A percentile compares a stretch with the other conserved stretches of the same genome.
Conservation (phyloP, 2,797 vertebrate genomes). For the Anomalospiza imberbis region DNA sequence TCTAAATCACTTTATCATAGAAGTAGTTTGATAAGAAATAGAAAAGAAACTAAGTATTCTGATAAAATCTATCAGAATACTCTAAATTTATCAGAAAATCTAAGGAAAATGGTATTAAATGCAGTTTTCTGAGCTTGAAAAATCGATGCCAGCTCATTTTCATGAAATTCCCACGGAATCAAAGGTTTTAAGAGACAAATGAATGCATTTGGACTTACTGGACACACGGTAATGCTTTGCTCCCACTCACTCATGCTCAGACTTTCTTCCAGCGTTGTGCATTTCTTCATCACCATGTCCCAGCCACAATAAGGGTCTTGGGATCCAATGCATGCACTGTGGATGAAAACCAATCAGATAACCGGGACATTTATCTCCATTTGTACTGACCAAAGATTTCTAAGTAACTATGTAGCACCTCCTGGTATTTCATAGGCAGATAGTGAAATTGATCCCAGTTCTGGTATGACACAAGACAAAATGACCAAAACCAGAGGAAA, state of each 20-base stretch:
- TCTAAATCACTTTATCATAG: neutral
- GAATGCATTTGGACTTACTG: slow-evolving; percentile 78
- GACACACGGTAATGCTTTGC: slow-evolving; percentile 89
- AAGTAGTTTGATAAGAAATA: neutral
- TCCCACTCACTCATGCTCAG: slow-evolving; percentile 96
- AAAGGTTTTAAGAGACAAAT: neutral
- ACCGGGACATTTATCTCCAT: neutral
- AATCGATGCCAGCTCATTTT: neutral
- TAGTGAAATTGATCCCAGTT: neutral
- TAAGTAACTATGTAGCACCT: neutral
- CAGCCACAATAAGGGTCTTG: slow-evolving; percentile 97
- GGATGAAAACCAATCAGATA: slow-evolving; percentile 34
- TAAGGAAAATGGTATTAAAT: neutral
- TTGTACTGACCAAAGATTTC: neutral
- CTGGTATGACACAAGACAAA: neutral
- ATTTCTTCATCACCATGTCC: slow-evolving; percentile 91
- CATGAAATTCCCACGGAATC: neutral
- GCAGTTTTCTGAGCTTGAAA: neutral
- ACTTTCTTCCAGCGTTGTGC: slow-evolving; percentile 92
- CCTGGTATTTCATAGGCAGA: neutral
- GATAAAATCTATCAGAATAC: neutral
- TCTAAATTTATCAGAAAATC: neutral
- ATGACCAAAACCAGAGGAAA: neutral
- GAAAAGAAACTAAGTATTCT: neutral
- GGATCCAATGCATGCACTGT: slow-evolving; percentile 89